A percentile compares a stretch with the other conserved stretches of the same genome.
phyloP scores from a whole-genome alignment of 1,140 invertebrate genomes.

The Scylla paramamosain region DNA sequence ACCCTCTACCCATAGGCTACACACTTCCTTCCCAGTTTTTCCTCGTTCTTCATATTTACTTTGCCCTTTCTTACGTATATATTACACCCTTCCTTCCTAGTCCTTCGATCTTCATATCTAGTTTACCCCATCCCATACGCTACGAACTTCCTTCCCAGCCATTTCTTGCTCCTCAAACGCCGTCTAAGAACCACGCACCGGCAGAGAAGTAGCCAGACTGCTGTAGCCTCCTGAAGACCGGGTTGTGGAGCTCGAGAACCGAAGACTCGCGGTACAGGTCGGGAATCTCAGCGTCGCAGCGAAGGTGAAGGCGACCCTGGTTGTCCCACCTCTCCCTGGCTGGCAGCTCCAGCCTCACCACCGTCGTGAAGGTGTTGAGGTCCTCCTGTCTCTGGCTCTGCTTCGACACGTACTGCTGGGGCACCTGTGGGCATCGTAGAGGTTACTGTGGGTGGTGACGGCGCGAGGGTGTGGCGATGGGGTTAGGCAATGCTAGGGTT shows the following conservation, averaged over 20 bases:
- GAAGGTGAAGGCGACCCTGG: slow-evolving; percentile 36
- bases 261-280: slow-evolving; percentile 43
- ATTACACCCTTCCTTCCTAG: too few species aligned
- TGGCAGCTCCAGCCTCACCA: slow-evolving; percentile 8
- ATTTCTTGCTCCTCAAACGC: too few species aligned
- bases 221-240: slow-evolving; percentile 38
- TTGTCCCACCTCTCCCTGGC: slow-evolving; percentile 51
- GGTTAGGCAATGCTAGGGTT: background rate
- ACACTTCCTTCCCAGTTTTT: too few species aligned
- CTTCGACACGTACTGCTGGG: background rate
- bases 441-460: background rate
- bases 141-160: background rate
- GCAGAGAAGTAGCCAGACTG: slow-evolving; percentile 57
- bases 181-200: slow-evolving; percentile 23
- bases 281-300: slow-evolving; percentile 44
- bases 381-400: slow-evolving; percentile 37
- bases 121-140: background rate
- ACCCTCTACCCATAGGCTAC: too few species aligned
- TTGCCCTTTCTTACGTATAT: too few species aligned
- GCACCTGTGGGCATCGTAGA: background rate
- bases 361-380: slow-evolving; percentile 42
- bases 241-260: slow-evolving; percentile 49
- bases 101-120: too few species aligned
- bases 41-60: too few species aligned
- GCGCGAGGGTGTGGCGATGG: background rate